These are phyloP conservation scores for Nysson spinosus DNA, from an alignment of 2,888 invertebrate genomes.

Conservation along the genomic window DNA sequence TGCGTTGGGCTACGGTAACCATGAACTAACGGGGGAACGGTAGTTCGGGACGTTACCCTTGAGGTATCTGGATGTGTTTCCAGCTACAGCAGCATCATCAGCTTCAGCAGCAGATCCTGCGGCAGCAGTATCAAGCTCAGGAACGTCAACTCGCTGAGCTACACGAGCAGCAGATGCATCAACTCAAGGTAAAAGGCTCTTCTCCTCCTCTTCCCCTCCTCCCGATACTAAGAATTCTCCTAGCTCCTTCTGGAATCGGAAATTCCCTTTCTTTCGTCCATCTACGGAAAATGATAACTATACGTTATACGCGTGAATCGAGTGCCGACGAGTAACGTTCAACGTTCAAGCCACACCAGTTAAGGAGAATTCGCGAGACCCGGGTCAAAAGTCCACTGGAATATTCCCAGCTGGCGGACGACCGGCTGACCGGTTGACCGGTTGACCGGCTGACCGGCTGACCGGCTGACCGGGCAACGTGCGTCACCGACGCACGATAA, in stretches of 20 bases:
- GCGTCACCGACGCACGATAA: too few relatives aligned
- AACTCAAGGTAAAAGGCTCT: slow-evolving; percentile 85
- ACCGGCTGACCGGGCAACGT: too few relatives aligned
- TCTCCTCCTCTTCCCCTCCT: not conserved
- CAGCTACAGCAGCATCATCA: slow-evolving; percentile 97
- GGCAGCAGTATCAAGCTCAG: slow-evolving; percentile 95
- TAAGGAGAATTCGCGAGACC: slow-evolving; percentile 2
- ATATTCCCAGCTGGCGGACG: slow-evolving; percentile 56
- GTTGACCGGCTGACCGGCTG: not conserved
- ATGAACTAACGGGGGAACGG: not conserved
- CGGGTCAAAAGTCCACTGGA: slow-evolving; percentile 64
- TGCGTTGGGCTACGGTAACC: not conserved
- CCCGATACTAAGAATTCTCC: too few relatives aligned
- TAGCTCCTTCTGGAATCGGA: too few relatives aligned
- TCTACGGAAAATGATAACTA: too few relatives aligned
- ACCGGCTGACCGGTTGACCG: slow-evolving; percentile 1
- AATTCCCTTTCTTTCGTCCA: not conserved
- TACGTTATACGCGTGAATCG: too few relatives aligned
- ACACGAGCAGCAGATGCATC: slow-evolving; percentile 94
- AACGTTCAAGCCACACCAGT: too few relatives aligned
- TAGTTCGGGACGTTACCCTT: slow-evolving; percentile 69
- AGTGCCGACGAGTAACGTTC: too few relatives aligned
- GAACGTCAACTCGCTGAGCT: slow-evolving; percentile 93
- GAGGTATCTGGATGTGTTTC: slow-evolving; percentile 78
- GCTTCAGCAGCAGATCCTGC: slow-evolving; percentile 92